Conservation (phyloP, 2,113 vertebrate genomes). For the Bombycilla garrulus region DNA sequence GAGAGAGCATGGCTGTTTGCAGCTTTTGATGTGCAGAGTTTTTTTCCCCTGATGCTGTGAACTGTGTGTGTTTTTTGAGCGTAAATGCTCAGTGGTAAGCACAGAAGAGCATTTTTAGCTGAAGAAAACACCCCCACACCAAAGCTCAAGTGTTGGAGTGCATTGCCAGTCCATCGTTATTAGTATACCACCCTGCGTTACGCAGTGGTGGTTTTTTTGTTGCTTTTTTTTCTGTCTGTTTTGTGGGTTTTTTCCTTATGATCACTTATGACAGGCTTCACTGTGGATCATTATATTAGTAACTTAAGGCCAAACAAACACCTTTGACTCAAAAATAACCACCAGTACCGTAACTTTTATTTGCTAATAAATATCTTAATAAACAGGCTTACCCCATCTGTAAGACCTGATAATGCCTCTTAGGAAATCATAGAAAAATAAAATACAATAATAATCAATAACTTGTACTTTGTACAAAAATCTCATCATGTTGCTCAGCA, state of each 20-base stretch:
- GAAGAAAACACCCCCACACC: not conserved
- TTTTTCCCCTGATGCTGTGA: not conserved
- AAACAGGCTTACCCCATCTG: slow-evolving; percentile 90
- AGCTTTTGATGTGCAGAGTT: not conserved
- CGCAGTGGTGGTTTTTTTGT: not conserved
- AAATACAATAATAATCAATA: slow-evolving; percentile 94
- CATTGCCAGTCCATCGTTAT: not conserved
- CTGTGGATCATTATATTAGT: not conserved
- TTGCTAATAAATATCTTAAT: slow-evolving; percentile 94
- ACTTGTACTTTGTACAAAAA: slow-evolving; percentile 99
- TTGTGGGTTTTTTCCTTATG: not conserved
- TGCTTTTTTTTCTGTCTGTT: not conserved
- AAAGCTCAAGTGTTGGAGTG: not conserved
- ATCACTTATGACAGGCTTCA: slow-evolving; percentile 4
- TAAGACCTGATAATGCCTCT: slow-evolving; percentile 94
- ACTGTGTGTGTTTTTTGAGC: not conserved
- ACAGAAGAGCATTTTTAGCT: not conserved
- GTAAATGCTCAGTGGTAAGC: not conserved
- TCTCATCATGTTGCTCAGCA: slow-evolving; percentile 94
- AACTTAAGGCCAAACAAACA: slow-evolving; percentile 54
- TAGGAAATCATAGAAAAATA: slow-evolving; percentile 99
- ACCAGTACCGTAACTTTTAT: slow-evolving; percentile 91
- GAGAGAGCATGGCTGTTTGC: not conserved
- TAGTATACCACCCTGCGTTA: not conserved
- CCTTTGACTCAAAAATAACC: slow-evolving; percentile 71